Evolutionary conservation across 1,140 invertebrate genomes (phyloP).

Genomic region (Drosophila jambulina): DNA sequence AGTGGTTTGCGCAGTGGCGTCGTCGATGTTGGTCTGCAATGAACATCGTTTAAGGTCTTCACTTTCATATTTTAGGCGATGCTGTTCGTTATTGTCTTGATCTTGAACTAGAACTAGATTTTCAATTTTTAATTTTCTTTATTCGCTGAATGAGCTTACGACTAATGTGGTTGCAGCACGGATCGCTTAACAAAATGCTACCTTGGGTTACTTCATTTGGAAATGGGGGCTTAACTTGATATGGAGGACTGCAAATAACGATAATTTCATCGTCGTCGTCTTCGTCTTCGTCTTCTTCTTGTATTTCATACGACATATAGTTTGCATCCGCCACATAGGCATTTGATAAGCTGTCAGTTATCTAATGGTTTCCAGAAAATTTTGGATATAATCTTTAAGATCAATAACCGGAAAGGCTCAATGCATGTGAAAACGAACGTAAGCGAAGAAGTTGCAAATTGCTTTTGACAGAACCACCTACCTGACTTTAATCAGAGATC

Average conservation of each 20-base stretch:
- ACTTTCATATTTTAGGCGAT: slow-evolving; percentile 61
- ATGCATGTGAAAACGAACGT: slow-evolving; percentile 11
- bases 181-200: slow-evolving; percentile 20
- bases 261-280: slow-evolving; percentile 66
- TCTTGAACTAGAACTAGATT: slow-evolving; percentile 52
- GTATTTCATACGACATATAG: slow-evolving; percentile 27
- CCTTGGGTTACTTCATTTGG: slow-evolving; percentile 10
- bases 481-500: slow-evolving; percentile 84
- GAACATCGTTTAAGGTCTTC: slow-evolving; percentile 68
- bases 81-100: slow-evolving; percentile 56
- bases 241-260: slow-evolving; percentile 65
- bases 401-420: not conserved
- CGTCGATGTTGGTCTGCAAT: slow-evolving; percentile 75
- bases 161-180: slow-evolving; percentile 41
- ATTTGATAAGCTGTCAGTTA: slow-evolving; percentile 49
- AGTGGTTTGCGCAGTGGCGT: slow-evolving; percentile 58
- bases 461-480: slow-evolving; percentile 53
- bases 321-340: slow-evolving; percentile 36
- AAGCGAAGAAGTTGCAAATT: slow-evolving; percentile 25
- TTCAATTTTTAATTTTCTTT: slow-evolving; percentile 31
- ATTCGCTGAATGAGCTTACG: slow-evolving; percentile 32
- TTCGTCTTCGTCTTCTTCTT: slow-evolving; percentile 18
- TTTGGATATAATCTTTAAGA: slow-evolving; percentile 10
- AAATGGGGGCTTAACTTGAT: not conserved
- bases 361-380: slow-evolving; percentile 56